These are phyloP conservation scores for Peromyscus attwateri DNA, from an alignment of 2,797 vertebrate genomes.

Conservation along the genomic window DNA sequence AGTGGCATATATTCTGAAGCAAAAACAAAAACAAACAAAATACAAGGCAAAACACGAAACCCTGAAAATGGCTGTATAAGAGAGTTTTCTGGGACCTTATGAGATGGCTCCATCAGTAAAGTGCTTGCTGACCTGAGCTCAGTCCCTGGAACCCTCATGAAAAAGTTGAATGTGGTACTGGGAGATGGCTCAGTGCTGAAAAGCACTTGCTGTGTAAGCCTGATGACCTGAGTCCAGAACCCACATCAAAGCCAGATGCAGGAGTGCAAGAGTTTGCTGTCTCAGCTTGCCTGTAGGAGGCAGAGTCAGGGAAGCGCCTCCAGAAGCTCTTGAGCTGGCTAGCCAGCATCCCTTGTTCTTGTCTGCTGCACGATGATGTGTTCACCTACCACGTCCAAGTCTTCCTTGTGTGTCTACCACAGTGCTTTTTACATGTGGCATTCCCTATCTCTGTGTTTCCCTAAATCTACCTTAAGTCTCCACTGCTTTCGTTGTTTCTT, in stretches of 20 bases:
- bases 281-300: neutral
- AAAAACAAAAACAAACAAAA: neutral
- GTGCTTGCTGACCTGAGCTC: neutral
- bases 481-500: neutral
- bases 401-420: neutral
- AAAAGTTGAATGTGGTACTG: neutral
- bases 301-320: neutral
- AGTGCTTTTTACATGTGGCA: neutral
- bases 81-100: neutral
- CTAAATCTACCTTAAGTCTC: neutral
- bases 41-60: neutral
- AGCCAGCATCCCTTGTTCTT: neutral
- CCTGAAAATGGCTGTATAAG: neutral
- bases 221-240: neutral
- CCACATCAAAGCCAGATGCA: neutral
- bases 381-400: neutral
- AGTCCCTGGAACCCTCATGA: too few species aligned
- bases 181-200: neutral
- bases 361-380: neutral
- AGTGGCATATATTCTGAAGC: neutral
- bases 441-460: neutral
- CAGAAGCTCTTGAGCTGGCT: too few species aligned
- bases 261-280: too few species aligned
- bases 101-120: neutral
- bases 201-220: too few species aligned